Evolutionary conservation across 2,888 invertebrate species (phyloP).

Genomic region (Pharmacophagus antenor): DNA sequence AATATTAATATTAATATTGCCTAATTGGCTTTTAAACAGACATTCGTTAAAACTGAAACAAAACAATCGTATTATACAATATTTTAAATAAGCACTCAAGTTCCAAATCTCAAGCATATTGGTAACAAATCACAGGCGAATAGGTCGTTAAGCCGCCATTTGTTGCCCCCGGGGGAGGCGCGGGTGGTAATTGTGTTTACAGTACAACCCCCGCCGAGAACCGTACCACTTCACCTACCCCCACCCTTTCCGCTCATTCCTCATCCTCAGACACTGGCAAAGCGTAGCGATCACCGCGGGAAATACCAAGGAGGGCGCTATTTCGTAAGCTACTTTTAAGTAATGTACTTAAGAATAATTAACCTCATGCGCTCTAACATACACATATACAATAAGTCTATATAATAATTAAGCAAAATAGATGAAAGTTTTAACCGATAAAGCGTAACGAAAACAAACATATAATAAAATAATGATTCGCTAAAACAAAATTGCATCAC

Average conservation of each 20-base stretch:
- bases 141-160: conserved; percentile 79
- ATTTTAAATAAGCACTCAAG: conserved; percentile 51
- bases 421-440: no score
- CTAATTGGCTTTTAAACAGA: neutral
- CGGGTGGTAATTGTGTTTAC: conserved; percentile 74
- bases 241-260: conserved; percentile 65
- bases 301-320: conserved; percentile 50
- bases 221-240: conserved; percentile 41
- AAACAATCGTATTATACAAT: conserved; percentile 4
- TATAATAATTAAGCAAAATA: no score
- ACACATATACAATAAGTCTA: no score
- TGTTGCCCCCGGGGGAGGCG: conserved; percentile 59
- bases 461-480: no score
- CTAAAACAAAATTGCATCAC: no score
- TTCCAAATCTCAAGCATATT: conserved; percentile 77
- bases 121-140: conserved; percentile 79
- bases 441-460: no score
- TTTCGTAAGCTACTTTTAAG: neutral
- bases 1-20: neutral
- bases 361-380: no score
- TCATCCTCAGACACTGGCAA: conserved; percentile 68
- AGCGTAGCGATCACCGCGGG: conserved; percentile 71
- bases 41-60: neutral
- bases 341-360: no score
- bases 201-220: conserved; percentile 53